These are phyloP conservation scores for Clitarchus hookeri DNA, from an alignment of 2,888 invertebrate genomes.

Conservation along the genomic window DNA sequence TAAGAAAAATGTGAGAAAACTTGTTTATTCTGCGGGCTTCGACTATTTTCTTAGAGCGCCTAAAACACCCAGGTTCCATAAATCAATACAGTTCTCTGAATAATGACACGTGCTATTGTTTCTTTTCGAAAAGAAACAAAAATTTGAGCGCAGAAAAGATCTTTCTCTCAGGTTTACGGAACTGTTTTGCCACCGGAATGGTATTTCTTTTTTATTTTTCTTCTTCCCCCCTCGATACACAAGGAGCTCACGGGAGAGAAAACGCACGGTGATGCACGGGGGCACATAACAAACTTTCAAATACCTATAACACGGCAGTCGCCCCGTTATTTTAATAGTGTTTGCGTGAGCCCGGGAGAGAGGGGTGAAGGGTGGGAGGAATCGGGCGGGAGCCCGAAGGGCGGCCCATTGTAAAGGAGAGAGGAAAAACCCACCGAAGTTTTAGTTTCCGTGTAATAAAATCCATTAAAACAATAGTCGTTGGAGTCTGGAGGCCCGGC, in stretches of 20 bases:
- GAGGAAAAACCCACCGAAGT: not conserved
- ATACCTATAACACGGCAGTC: slow-evolving; percentile 16
- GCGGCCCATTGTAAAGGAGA: not conserved
- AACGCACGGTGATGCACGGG: not conserved
- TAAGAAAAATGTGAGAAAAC: too few species aligned
- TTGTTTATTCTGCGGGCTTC: too few species aligned
- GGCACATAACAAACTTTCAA: slow-evolving; percentile 23
- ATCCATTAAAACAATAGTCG: slow-evolving; percentile 26
- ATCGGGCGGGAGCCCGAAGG: not conserved
- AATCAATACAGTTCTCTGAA: too few species aligned
- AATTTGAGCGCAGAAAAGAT: not conserved
- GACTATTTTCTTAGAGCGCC: too few species aligned
- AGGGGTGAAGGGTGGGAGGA: not conserved
- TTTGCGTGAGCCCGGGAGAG: not conserved
- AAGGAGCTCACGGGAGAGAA: not conserved
- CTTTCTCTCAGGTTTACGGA: not conserved
- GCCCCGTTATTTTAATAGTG: slow-evolving; percentile 23
- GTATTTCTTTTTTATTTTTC: not conserved
- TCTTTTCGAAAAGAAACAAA: not conserved
- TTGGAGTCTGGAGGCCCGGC: slow-evolving; percentile 10
- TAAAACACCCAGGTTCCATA: too few species aligned
- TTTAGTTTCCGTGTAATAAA: slow-evolving; percentile 25
- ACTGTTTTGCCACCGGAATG: not conserved
- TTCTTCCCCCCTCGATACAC: not conserved
- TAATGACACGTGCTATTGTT: not conserved